phyloP scores from a whole-genome alignment of 2,113 vertebrate species.

The Stigmatopora argus region DNA sequence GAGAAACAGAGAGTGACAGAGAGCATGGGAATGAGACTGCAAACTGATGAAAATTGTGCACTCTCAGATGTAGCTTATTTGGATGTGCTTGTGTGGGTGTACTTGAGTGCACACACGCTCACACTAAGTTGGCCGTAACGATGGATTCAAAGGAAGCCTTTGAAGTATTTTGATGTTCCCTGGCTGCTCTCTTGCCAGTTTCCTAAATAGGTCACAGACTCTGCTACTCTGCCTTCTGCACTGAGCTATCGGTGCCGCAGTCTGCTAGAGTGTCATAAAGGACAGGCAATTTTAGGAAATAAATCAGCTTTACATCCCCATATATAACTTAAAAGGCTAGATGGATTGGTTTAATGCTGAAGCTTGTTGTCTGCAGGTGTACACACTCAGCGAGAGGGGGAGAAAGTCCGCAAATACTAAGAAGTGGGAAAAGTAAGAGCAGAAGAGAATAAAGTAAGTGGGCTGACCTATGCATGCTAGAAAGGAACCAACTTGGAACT shows the following conservation, averaged over 20 bases:
- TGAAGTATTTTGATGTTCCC: constrained; percentile 75
- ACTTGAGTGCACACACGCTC: constrained; percentile 24
- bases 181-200: constrained; percentile 70
- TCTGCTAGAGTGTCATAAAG: constrained; percentile 48
- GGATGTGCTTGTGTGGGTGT: constrained; percentile 8
- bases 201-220: constrained; percentile 76
- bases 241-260: constrained; percentile 48
- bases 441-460: neutral
- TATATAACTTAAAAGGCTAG: constrained; percentile 19
- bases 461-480: neutral
- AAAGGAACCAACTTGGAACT: constrained; percentile 8
- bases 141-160: constrained; percentile 70
- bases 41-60: constrained; percentile 55
- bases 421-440: constrained; percentile 1
- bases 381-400: neutral
- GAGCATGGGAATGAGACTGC: constrained; percentile 27
- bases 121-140: constrained; percentile 64
- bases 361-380: constrained; percentile 32
- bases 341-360: constrained; percentile 8
- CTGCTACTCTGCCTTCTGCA: constrained; percentile 59
- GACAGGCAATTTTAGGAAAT: constrained; percentile 43
- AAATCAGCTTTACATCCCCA: constrained; percentile 31
- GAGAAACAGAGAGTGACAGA: constrained; percentile 24
- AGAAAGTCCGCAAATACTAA: neutral
- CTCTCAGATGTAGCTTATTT: constrained; percentile 22